These are phyloP conservation scores for Rhingia rostrata DNA, from an alignment of 2,888 invertebrate species.

Conservation along the genomic window DNA sequence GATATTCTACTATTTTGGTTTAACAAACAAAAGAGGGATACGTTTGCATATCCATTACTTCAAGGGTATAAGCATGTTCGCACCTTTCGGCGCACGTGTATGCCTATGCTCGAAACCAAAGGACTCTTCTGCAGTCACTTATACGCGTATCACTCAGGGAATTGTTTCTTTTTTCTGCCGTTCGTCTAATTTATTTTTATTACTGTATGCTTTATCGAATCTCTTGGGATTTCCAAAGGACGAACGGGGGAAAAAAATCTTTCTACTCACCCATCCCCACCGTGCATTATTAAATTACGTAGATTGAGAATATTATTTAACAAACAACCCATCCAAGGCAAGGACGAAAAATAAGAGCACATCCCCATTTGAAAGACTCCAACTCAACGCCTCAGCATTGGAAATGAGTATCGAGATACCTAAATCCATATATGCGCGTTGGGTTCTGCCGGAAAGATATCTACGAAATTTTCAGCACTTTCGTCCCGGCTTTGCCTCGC, in stretches of 20 bases:
- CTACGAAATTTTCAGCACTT: conserved; percentile 70
- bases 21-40: conserved; percentile 6
- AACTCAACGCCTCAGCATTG: conserved; percentile 14
- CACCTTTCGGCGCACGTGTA: conserved; percentile 39
- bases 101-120: conserved; percentile 31
- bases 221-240: conserved; percentile 28
- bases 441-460: conserved; percentile 54
- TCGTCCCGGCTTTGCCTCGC: conserved; percentile 46
- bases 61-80: conserved; percentile 42
- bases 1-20: conserved; percentile 5
- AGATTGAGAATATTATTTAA: conserved; percentile 73
- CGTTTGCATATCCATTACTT: conserved; percentile 46
- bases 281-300: conserved; percentile 74
- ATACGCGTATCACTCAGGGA: conserved; percentile 46
- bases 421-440: conserved; percentile 18
- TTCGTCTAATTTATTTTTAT: conserved; percentile 74
- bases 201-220: conserved; percentile 69
- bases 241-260: conserved; percentile 2
- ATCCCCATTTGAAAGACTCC: no score
- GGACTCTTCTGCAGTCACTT: conserved; percentile 50
- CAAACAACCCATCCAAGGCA: conserved; percentile 65
- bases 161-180: conserved; percentile 42
- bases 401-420: conserved; percentile 50
- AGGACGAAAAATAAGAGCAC: conserved; percentile 12
- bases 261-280: conserved; percentile 16